phyloP scores from a whole-genome alignment of 2,113 vertebrate genomes.

The Ophiodon elongatus region DNA sequence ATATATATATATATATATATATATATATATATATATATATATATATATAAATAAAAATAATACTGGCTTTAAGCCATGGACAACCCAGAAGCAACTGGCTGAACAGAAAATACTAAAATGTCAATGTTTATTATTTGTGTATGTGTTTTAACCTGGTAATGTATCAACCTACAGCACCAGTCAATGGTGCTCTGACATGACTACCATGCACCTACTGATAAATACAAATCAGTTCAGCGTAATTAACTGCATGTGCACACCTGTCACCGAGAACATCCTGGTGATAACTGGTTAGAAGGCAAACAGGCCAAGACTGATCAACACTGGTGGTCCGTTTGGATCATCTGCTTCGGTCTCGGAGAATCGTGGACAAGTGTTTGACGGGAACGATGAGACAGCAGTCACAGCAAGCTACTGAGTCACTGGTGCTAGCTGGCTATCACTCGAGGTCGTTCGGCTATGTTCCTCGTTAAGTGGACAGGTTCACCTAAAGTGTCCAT shows the following conservation, averaged over 20 bases:
- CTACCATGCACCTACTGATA: slow-evolving; percentile 43
- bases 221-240: not conserved
- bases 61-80: not conserved
- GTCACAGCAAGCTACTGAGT: not conserved
- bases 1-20: not conserved
- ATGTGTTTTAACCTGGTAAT: not conserved
- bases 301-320: slow-evolving; percentile 30
- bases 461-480: slow-evolving; percentile 10
- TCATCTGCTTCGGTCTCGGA: slow-evolving; percentile 2
- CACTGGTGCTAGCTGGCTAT: slow-evolving; percentile 12
- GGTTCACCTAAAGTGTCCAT: not conserved
- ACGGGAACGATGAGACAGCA: slow-evolving; percentile 35
- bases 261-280: not conserved
- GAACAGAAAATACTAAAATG: not conserved
- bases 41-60: not conserved
- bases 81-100: not conserved
- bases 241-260: not conserved
- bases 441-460: slow-evolving; percentile 18
- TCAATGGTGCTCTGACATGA: not conserved
- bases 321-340: slow-evolving; percentile 22
- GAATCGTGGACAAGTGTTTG: not conserved
- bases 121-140: not conserved
- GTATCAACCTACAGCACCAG: not conserved
- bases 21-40: no score
- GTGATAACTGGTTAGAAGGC: not conserved